These are phyloP conservation scores for Baryphthengus martii DNA, from an alignment of 2,113 vertebrate species.

Conservation along the genomic window DNA sequence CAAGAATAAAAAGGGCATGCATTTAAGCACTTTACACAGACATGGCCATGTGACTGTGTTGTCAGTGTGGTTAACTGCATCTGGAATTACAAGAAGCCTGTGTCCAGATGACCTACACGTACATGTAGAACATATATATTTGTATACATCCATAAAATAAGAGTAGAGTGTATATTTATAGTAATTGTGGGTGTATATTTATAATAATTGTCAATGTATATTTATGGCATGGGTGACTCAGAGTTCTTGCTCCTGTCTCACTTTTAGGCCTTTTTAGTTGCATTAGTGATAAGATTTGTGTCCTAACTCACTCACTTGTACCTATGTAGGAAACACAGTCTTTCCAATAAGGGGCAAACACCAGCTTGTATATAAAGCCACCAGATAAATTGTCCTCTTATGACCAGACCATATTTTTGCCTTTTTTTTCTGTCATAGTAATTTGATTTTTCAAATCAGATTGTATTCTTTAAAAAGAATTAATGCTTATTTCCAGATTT, in stretches of 20 bases:
- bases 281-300: neutral
- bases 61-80: neutral
- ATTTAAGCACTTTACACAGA: neutral
- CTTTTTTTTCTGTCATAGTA: neutral
- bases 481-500: neutral
- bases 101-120: rapidly evolving
- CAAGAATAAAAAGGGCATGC: neutral
- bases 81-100: neutral
- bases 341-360: neutral
- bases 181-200: neutral
- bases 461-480: neutral
- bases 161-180: neutral
- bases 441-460: neutral
- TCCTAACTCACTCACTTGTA: neutral
- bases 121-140: neutral
- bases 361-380: neutral
- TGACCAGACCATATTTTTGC: neutral
- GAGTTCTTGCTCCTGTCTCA: neutral
- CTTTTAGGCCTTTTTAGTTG: neutral
- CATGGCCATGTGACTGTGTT: neutral
- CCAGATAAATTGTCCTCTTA: neutral
- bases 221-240: neutral
- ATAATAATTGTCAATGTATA: neutral
- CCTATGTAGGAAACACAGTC: neutral
- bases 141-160: neutral